These are phyloP conservation scores for Oceanites oceanicus DNA, from an alignment of 2,113 vertebrate species.

Conservation along the genomic window DNA sequence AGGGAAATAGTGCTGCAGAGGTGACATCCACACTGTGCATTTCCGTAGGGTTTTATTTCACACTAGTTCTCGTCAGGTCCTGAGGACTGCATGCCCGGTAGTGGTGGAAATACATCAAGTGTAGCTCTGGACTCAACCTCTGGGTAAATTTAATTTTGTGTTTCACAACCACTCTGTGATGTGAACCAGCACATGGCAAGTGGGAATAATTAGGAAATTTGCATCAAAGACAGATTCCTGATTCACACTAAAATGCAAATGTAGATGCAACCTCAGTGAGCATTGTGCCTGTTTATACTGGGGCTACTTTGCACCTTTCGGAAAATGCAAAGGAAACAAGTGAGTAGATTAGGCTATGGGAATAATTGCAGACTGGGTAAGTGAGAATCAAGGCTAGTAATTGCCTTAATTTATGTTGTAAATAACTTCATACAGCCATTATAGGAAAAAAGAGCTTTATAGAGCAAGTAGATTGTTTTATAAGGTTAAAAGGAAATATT, in stretches of 20 bases:
- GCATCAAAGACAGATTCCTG: not conserved
- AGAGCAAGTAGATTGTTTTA: not conserved
- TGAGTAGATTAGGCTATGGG: not conserved
- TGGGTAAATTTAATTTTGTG: not conserved
- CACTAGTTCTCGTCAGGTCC: rapidly evolving
- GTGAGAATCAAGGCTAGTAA: not conserved
- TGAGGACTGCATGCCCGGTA: not conserved
- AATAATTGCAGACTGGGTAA: not conserved
- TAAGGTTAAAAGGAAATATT: not conserved
- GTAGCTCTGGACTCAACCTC: not conserved
- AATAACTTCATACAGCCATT: not conserved
- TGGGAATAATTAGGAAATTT: slow-evolving; percentile 7
- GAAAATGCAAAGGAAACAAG: not conserved
- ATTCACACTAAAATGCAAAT: not conserved
- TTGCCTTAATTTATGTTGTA: slow-evolving; percentile 37
- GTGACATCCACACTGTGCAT: not conserved
- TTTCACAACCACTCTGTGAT: not conserved
- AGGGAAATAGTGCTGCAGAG: not conserved
- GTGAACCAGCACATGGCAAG: not conserved
- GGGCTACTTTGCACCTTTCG: not conserved
- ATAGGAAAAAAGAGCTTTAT: not conserved
- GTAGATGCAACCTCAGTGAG: not conserved
- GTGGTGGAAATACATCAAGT: not conserved
- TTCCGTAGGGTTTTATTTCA: not conserved
- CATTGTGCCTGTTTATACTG: not conserved